Evolutionary conservation across 2,797 vertebrate genomes (phyloP).

Genomic region (Acanthurus lineatus): DNA sequence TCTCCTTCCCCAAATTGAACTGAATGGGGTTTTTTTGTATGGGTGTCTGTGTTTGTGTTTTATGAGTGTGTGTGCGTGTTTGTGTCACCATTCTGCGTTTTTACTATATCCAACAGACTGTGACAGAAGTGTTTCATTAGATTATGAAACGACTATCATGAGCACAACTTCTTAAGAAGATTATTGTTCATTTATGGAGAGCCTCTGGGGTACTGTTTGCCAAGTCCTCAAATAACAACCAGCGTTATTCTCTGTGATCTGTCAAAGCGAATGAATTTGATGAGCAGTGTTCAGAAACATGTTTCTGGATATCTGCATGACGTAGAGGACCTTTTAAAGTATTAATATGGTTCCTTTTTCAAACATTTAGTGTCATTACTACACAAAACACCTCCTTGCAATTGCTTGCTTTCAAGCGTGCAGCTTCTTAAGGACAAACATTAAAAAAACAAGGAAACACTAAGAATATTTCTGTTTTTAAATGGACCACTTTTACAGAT

Average conservation of each 20-base stretch:
- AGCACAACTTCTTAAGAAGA: conserved; percentile 56
- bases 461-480: too few species aligned
- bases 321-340: conserved; percentile 11
- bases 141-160: conserved; percentile 55
- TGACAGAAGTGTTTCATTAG: conserved; percentile 67
- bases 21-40: conserved; percentile 21
- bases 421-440: not conserved
- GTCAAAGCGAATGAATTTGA: conserved; percentile 45
- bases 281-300: conserved; percentile 14
- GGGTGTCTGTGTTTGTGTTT: conserved; percentile 22
- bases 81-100: conserved; percentile 24
- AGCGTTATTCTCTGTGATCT: conserved; percentile 33
- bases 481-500: too few species aligned
- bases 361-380: conserved; percentile 7
- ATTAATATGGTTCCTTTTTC: not conserved
- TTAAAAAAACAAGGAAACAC: too few species aligned
- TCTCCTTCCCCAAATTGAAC: conserved; percentile 41
- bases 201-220: conserved; percentile 41
- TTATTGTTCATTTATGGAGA: conserved; percentile 60
- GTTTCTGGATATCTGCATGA: conserved; percentile 25
- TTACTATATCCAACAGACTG: conserved; percentile 52
- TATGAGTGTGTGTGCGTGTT: conserved; percentile 30
- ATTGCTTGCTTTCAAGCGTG: conserved; percentile 6
- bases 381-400: not conserved
- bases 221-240: conserved; percentile 45